phyloP scores from a whole-genome alignment of 2,888 invertebrate species.

The Charanyca ferruginea region DNA sequence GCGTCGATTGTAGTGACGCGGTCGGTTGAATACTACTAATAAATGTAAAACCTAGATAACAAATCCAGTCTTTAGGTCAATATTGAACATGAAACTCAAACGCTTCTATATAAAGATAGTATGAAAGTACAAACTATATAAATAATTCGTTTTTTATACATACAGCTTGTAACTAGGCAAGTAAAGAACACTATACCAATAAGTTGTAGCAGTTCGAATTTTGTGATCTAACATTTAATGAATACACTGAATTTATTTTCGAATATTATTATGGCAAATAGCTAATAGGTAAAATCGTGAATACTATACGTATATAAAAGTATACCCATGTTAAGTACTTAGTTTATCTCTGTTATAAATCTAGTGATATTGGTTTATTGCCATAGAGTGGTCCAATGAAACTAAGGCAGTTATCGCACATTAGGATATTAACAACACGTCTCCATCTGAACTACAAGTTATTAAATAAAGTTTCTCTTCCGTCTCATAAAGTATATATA shows the following conservation, averaged over 20 bases:
- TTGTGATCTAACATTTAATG: constrained; percentile 30
- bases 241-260: constrained; percentile 18
- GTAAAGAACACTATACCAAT: constrained; percentile 2
- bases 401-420: constrained; percentile 73
- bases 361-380: constrained; percentile 72
- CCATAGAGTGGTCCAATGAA: constrained; percentile 69
- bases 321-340: constrained; percentile 53
- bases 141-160: neutral
- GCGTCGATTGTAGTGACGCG: constrained; percentile 25
- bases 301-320: constrained; percentile 54
- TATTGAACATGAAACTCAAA: constrained; percentile 53
- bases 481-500: constrained; percentile 57
- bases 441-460: constrained; percentile 35
- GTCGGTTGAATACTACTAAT: constrained; percentile 30
- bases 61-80: constrained; percentile 69
- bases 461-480: constrained; percentile 53
- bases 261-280: constrained; percentile 38
- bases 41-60: constrained; percentile 68
- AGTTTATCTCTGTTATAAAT: constrained; percentile 42
- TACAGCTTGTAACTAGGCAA: constrained; percentile 11
- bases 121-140: constrained; percentile 8
- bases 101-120: constrained; percentile 21
- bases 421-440: constrained; percentile 42
- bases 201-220: constrained; percentile 11
- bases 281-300: constrained; percentile 37